These are phyloP conservation scores for Oenanthe oenanthe DNA, from an alignment of 2,113 vertebrate species.

Conservation along the genomic window DNA sequence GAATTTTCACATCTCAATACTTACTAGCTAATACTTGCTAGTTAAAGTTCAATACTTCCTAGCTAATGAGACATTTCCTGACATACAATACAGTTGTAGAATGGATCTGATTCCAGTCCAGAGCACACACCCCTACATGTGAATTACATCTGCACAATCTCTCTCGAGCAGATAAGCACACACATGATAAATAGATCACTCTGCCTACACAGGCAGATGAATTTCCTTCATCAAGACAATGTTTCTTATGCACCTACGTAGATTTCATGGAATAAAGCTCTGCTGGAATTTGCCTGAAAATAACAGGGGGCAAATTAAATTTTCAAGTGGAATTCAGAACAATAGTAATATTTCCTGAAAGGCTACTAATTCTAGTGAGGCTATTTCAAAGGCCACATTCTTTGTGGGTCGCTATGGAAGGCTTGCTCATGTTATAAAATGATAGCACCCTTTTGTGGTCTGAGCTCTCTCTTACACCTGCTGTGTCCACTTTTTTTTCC, in stretches of 20 bases:
- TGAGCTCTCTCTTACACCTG: constrained; percentile 60
- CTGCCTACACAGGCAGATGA: neutral
- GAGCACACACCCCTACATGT: neutral
- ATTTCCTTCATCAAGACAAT: neutral
- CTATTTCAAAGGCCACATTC: constrained; percentile 72
- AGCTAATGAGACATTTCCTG: neutral
- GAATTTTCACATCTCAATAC: neutral
- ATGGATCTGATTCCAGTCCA: neutral
- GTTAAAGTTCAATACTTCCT: neutral
- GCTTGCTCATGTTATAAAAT: constrained; percentile 68
- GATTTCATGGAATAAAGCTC: constrained; percentile 63
- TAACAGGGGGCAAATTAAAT: constrained; percentile 77
- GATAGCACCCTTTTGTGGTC: constrained; percentile 68
- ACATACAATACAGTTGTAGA: neutral
- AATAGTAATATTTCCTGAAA: constrained; percentile 74
- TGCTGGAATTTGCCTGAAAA: constrained; percentile 68
- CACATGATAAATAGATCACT: neutral
- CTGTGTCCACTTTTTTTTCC: constrained; percentile 51
- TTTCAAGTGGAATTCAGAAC: constrained; percentile 73
- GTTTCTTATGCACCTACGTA: constrained; percentile 7
- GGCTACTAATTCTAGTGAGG: constrained; percentile 65
- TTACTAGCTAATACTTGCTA: neutral
- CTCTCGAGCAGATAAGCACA: neutral
- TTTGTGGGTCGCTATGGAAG: constrained; percentile 69
- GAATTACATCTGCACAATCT: neutral